phyloP scores from a whole-genome alignment of 2,888 invertebrate genomes.

The Amblyteles armatorius region DNA sequence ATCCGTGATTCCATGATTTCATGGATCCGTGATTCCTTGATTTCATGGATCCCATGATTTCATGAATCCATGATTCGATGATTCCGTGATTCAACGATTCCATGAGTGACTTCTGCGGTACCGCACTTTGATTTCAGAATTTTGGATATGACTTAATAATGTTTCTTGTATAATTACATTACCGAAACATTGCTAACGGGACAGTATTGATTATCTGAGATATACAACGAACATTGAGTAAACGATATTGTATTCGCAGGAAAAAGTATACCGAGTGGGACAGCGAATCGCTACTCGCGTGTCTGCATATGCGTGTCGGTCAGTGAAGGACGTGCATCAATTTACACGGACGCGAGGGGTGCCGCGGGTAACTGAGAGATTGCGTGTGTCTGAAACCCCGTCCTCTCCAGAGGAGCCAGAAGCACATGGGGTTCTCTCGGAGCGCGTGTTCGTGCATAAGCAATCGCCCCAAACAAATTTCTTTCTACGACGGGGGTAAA shows the following conservation, averaged over 20 bases:
- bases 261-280: conserved; percentile 2
- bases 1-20: too few species aligned
- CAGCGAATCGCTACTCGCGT: conserved; percentile 67
- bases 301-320: conserved; percentile 44
- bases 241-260: not conserved
- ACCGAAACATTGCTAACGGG: not conserved
- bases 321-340: conserved; percentile 67
- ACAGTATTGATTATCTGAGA: not conserved
- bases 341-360: conserved; percentile 72
- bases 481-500: conserved; percentile 10
- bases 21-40: too few species aligned
- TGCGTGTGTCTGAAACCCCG: conserved; percentile 71
- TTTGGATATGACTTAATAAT: not conserved
- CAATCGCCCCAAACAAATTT: conserved; percentile 37
- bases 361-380: conserved; percentile 74
- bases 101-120: too few species aligned
- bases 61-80: too few species aligned
- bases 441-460: conserved; percentile 65
- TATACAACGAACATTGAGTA: not conserved
- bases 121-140: too few species aligned
- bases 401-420: conserved; percentile 32
- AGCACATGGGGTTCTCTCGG: conserved; percentile 54
- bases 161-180: not conserved
- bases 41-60: too few species aligned
- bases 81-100: too few species aligned